Evolutionary conservation across 30 jellyfish, hydroid and myxozoan species (phyloP), one percentile per base, ranked within the genome.

Genomic region (Aurelia coerulea): DNA sequence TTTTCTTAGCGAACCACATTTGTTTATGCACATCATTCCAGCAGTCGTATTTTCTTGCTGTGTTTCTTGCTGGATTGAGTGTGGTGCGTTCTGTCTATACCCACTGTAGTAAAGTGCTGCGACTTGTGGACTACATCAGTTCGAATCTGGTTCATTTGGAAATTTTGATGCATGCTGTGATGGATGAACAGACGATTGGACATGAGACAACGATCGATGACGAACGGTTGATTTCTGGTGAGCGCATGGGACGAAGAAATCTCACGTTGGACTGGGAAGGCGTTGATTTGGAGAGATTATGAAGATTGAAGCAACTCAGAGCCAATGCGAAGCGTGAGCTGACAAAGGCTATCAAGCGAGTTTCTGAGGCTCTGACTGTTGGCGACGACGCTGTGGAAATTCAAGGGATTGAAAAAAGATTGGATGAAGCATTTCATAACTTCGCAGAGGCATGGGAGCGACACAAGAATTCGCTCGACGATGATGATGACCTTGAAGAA

Each of bases 401-500:
- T 14, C 74, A n/a, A 18, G 37, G 0, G 74, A 64, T 64, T 64
- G 74, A 64, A 64, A 17, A 42, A 64, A 64, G 49, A 37, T 37
- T 37, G 5, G 5, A 37, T 37, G 49, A 2, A 4, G 49, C 49
- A 37, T 37, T 37, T 37, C 49, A 37, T 2, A 37, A 37, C 49
- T 37, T 37, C 49, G 5, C 49, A 2, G 49, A 37, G 5, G 49
- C 49, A 37, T 37, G 49, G 49, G 5, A 37, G 49, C 49, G 5
- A 37, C 49, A 37, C 49, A 37, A 17, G 35, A 64, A 2, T 64
- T 64, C 15, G 35, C 74, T n/a, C 35, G 34, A 64, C 15, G 74
- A 64, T n/a, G 74, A 17, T 64, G 74, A 64, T 34, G 74, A 64
- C 74, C 74, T 64, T 64, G 74, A 64, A 64, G 13, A 64, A 18